Evolutionary conservation across 1,140 invertebrate species (phyloP).

Genomic region (Drosophila erecta): DNA sequence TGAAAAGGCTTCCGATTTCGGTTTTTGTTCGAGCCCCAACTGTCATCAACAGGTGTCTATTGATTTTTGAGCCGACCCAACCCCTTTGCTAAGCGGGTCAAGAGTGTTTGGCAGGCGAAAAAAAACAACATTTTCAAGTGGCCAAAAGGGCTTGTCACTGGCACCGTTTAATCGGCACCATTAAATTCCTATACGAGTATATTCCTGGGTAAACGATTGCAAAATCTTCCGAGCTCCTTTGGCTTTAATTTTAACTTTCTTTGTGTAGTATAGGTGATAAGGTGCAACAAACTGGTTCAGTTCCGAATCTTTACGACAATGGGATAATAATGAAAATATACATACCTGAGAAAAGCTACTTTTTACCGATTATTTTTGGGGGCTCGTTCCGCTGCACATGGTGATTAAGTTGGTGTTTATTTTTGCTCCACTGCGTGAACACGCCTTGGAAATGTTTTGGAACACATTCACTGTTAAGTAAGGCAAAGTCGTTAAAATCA

Average conservation of each 20-base stretch:
- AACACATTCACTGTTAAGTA: constrained; percentile 55
- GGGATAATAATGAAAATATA: constrained; percentile 61
- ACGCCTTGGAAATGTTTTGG: constrained; percentile 66
- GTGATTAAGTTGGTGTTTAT: constrained; percentile 71
- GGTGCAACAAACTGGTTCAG: constrained; percentile 59
- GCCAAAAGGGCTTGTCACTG: constrained; percentile 53
- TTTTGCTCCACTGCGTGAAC: constrained; percentile 44
- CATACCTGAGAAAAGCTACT: constrained; percentile 47
- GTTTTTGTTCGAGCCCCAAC: constrained; percentile 33
- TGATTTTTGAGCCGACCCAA: constrained; percentile 54
- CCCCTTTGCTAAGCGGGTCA: constrained; percentile 60
- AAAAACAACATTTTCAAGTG: constrained; percentile 50
- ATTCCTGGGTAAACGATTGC: constrained; percentile 15
- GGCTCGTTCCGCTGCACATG: constrained; percentile 58
- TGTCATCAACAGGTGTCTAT: constrained; percentile 54
- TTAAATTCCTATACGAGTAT: constrained; percentile 29
- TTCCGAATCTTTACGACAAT: constrained; percentile 58
- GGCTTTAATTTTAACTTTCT: constrained; percentile 77
- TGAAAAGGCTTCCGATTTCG: constrained; percentile 28
- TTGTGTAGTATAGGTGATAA: constrained; percentile 55
- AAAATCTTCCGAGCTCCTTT: constrained; percentile 39
- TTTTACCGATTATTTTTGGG: constrained; percentile 62
- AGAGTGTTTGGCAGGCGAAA: constrained; percentile 53
- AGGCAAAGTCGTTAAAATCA: constrained; percentile 68
- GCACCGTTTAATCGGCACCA: constrained; percentile 44